Conservation (phyloP, 2,888 invertebrate species). For the Alitta virens region DNA sequence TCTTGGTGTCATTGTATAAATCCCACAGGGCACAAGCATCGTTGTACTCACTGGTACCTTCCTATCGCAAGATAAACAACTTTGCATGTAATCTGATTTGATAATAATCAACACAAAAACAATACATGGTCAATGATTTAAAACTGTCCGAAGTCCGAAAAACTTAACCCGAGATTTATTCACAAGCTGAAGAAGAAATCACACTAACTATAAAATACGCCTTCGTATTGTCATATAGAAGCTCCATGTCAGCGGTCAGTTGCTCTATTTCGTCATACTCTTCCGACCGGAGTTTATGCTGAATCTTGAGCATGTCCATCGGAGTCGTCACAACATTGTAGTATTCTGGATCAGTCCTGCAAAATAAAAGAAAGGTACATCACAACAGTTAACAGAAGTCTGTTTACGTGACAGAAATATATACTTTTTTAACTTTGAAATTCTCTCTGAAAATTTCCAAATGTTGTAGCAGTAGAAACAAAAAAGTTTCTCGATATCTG, state of each 20-base stretch:
- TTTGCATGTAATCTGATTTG: background rate
- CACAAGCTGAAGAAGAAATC: background rate
- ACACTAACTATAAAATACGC: slow-evolving; percentile 79
- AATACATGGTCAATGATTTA: too few relatives aligned
- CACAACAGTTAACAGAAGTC: background rate
- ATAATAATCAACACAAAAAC: background rate
- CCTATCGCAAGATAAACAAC: slow-evolving; percentile 58
- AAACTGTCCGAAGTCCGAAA: too few relatives aligned
- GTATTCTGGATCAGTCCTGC: slow-evolving; percentile 58
- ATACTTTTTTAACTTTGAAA: too few relatives aligned
- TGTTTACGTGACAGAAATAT: background rate
- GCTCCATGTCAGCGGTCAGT: slow-evolving; percentile 82
- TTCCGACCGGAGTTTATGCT: slow-evolving; percentile 94
- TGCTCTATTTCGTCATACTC: slow-evolving; percentile 94
- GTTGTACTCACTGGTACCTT: slow-evolving; percentile 78
- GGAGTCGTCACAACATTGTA: slow-evolving; percentile 82
- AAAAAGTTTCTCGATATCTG: too few relatives aligned
- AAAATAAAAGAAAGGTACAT: slow-evolving; percentile 8
- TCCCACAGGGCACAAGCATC: slow-evolving; percentile 89
- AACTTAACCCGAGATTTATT: too few relatives aligned
- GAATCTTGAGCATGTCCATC: slow-evolving; percentile 90
- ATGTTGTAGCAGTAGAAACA: too few relatives aligned
- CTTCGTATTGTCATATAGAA: slow-evolving; percentile 91
- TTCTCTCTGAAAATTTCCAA: too few relatives aligned
- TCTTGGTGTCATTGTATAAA: slow-evolving; percentile 69